phyloP scores from a whole-genome alignment of 1,140 invertebrate genomes.

The Pristionchus pacificus region DNA sequence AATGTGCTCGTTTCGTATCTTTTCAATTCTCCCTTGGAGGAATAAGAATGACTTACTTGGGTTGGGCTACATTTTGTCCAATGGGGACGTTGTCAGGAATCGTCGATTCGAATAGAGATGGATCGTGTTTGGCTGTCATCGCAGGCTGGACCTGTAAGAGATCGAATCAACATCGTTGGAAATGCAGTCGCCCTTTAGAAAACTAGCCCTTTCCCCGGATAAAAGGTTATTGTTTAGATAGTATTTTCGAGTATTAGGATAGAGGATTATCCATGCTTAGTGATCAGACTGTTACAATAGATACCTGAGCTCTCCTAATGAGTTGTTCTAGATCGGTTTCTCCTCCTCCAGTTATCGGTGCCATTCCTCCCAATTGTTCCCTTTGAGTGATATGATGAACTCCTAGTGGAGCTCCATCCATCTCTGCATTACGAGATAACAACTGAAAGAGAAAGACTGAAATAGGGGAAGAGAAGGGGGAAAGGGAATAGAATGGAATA shows the following conservation, averaged over 20 bases:
- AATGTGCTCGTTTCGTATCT: background rate
- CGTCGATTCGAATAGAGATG: conserved; percentile 43
- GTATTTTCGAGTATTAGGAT: too few species aligned
- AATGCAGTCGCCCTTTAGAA: too few species aligned
- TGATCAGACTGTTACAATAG: too few species aligned
- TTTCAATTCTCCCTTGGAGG: background rate
- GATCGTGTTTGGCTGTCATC: conserved; percentile 47
- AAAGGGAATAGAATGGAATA: too few species aligned
- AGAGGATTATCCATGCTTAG: too few species aligned
- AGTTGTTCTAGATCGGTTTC: conserved; percentile 54
- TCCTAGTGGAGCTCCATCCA: conserved; percentile 40
- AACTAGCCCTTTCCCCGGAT: too few species aligned
- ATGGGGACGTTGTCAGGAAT: conserved; percentile 49
- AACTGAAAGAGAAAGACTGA: conserved; percentile 5
- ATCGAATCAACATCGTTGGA: too few species aligned
- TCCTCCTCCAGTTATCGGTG: conserved; percentile 9
- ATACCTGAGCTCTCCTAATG: conserved; percentile 48
- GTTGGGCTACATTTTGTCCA: conserved; percentile 45
- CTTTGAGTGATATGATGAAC: too few species aligned
- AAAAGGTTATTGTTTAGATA: too few species aligned
- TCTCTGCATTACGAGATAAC: conserved; percentile 22
- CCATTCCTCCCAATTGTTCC: conserved; percentile 9
- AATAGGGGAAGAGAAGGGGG: background rate
- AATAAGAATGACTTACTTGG: conserved; percentile 40
- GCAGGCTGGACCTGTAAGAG: conserved; percentile 32